Evolutionary conservation across 2,888 invertebrate species (phyloP).

Genomic region (Heteromyza rotundicornis): DNA sequence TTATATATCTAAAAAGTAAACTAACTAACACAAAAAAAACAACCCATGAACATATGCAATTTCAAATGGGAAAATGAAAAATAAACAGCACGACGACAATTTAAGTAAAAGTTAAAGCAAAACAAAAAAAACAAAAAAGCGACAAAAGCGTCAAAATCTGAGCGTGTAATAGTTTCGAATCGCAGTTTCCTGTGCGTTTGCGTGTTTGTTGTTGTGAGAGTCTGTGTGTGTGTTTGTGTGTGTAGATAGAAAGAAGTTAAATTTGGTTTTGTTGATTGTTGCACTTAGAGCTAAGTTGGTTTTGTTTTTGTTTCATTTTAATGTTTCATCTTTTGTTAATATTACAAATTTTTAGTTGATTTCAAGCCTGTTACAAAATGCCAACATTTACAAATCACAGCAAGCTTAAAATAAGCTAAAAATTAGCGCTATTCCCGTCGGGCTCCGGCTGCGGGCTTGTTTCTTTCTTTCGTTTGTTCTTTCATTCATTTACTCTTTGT

Average conservation of each 20-base stretch:
- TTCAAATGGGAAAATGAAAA: background rate
- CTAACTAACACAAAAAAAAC: background rate
- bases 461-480: too few relatives aligned
- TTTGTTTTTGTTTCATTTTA: too few relatives aligned
- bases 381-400: constrained; percentile 31
- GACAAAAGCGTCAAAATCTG: too few relatives aligned
- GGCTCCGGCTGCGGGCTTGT: too few relatives aligned
- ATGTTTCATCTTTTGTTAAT: constrained; percentile 3
- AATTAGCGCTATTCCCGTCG: constrained; percentile 17
- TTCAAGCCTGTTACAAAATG: constrained; percentile 17
- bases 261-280: constrained; percentile 5
- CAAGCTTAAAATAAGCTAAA: constrained; percentile 27
- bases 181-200: too few relatives aligned
- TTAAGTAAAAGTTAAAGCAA: background rate
- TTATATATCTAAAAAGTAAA: background rate
- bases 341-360: constrained; percentile 16
- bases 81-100: background rate
- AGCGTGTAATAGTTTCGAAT: too few relatives aligned
- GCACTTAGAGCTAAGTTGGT: constrained; percentile 1
- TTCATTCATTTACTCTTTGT: too few relatives aligned
- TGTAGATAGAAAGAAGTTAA: background rate
- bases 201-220: background rate
- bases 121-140: background rate
- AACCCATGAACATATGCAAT: background rate
- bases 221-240: background rate